Evolutionary conservation across 2,797 vertebrate species (phyloP).

Genomic region (Pipistrellus pygmaeus): DNA sequence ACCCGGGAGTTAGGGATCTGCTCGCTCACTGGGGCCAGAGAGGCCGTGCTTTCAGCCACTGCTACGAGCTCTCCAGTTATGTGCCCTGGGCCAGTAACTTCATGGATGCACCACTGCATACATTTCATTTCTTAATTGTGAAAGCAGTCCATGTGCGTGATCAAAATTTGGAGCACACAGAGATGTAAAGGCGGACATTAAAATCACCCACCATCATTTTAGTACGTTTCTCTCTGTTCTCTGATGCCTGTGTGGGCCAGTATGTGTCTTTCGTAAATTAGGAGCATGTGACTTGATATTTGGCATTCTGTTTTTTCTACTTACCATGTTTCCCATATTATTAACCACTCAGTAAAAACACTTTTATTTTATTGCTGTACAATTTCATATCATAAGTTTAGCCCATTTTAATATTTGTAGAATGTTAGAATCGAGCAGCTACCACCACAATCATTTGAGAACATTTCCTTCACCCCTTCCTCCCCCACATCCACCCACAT

Average conservation of each 20-base stretch:
- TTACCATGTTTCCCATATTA: background rate
- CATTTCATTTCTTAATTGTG: background rate
- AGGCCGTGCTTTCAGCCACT: background rate
- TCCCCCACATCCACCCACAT: rapidly evolving
- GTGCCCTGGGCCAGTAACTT: background rate
- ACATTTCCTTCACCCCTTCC: background rate
- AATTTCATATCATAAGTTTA: slow-evolving; percentile 6
- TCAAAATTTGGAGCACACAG: background rate
- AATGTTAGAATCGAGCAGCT: background rate
- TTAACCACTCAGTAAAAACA: slow-evolving; percentile 7
- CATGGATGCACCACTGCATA: background rate
- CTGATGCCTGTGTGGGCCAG: background rate
- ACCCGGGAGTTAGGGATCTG: background rate
- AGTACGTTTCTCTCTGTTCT: background rate
- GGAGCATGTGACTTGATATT: background rate
- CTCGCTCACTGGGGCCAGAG: background rate
- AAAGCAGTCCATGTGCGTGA: background rate
- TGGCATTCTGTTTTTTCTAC: background rate
- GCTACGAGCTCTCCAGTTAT: background rate
- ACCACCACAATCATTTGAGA: background rate
- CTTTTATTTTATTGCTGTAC: slow-evolving; percentile 11
- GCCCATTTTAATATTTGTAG: background rate
- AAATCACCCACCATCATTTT: background rate
- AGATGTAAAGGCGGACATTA: background rate
- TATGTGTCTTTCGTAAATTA: background rate